Base-by-base conservation (phyloP, 2,888 invertebrate species). In the Colletes collaris region DNA sequence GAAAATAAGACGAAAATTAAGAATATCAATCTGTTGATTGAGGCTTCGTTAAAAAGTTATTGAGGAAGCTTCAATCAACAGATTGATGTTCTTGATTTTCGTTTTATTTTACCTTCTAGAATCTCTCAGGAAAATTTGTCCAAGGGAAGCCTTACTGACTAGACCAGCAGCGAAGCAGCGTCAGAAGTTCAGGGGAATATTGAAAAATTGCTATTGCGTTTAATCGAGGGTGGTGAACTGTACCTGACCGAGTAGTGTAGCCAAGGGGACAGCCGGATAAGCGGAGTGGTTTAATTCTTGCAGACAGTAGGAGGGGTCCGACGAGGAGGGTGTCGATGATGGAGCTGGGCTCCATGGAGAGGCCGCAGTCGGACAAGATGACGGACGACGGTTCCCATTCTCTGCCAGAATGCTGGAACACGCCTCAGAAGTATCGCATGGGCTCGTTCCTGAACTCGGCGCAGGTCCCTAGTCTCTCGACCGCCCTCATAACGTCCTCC, bases 401-500 rank as follows among this genome's bases (percentile, higher is more conserved):
- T 53, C 87, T 91, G 59, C 92, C 92, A 37, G 91, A 92, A 59
- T 90, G 89, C 65, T 90, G 92, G 92, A 90, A 90, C 68, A 84
- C 86, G 7, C 90, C 87, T 10, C 91, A 91, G 74, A 91, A 91
- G 68, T 65, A 89, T 65, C 88, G 92, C 11, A 80, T 90, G 76
- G 88, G 89, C 60, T 91, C 89, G 60, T 91, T 90, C 75, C 88
- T 90, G 4, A 89, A 89, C 76, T 86, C 91, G 94, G 16, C 95
- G 95, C 37, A 94, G 95, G 81, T 94, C 95, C 79, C 96, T 94
- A 90, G 94, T 94, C 35, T 95, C 95, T 86, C 94, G 94, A 64
- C 96, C 95, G 92, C 94, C 11, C 94, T 96, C 79, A 95, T 95
- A 88, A 94, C 95, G 85, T 95, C 95, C 62, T 95, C 96, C 4